These are phyloP conservation scores for Chaetodon trifasciatus DNA, from an alignment of 2,797 vertebrate genomes.

Conservation along the genomic window DNA sequence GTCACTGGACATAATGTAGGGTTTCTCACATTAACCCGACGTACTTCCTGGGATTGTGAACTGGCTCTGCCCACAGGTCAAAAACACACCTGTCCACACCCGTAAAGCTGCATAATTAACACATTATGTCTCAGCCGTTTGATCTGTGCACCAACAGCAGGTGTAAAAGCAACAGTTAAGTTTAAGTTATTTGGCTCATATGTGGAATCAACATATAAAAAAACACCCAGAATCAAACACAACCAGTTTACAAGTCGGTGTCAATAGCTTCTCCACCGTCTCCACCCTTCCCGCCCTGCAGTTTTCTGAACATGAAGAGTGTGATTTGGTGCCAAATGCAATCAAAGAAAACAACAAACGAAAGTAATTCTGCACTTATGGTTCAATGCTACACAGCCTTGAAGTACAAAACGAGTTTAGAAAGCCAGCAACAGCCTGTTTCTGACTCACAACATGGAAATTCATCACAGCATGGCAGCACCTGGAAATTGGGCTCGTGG, in stretches of 20 bases:
- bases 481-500: constrained; percentile 51
- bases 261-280: neutral
- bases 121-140: no score
- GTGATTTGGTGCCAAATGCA: constrained; percentile 30
- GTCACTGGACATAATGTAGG: no score
- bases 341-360: constrained; percentile 43
- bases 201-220: neutral
- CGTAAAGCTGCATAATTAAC: no score
- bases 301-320: neutral
- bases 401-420: constrained; percentile 37
- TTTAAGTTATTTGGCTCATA: neutral
- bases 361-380: constrained; percentile 18
- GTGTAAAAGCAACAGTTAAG: no score
- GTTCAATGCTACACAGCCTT: neutral
- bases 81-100: no score
- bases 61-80: no score
- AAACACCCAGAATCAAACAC: constrained; percentile 3
- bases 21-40: no score
- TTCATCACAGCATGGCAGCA: constrained; percentile 41
- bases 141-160: no score
- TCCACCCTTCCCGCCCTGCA: neutral
- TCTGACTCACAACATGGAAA: constrained; percentile 34
- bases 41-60: no score
- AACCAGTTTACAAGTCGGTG: neutral
- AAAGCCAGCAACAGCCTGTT: constrained; percentile 22